Percentiles rank a stretch among this genome's conserved stretches.
Conservation (phyloP, 2,797 vertebrate species). For the Hippopotamyrus pictus region DNA sequence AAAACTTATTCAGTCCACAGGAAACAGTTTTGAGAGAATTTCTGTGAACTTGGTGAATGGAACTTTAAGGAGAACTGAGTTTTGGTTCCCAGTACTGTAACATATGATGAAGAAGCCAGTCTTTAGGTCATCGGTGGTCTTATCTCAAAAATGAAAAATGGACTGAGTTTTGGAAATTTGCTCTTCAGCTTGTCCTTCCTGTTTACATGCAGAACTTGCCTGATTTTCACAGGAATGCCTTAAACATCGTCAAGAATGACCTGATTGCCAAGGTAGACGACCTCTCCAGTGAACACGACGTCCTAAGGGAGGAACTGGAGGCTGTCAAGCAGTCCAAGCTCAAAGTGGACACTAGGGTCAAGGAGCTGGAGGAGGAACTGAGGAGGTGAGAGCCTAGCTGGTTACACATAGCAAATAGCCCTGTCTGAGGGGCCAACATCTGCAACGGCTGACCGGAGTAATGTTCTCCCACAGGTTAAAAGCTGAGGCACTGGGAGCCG, state of each 20-base stretch:
- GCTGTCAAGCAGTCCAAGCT: constrained; percentile 83
- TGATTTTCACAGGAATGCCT: constrained; percentile 76
- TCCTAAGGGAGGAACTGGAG: constrained; percentile 87
- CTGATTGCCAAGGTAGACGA: constrained; percentile 97
- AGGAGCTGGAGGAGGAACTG: constrained; percentile 94
- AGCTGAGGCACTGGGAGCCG: constrained; percentile 87
- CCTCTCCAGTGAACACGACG: constrained; percentile 88
- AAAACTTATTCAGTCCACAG: not conserved
- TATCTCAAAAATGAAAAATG: not conserved
- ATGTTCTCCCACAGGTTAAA: constrained; percentile 66
- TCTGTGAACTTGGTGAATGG: not conserved
- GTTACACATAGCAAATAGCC: not conserved
- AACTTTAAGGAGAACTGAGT: not conserved
- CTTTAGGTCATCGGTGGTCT: not conserved
- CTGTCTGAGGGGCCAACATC: not conserved
- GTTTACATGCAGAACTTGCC: not conserved
- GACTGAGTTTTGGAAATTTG: not conserved
- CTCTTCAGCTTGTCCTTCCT: not conserved
- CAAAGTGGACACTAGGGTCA: constrained; percentile 83
- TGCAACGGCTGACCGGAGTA: not conserved
- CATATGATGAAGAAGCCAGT: not conserved
- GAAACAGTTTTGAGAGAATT: not conserved
- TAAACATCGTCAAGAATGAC: constrained; percentile 98
- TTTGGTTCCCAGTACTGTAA: not conserved
- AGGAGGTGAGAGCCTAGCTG: constrained; percentile 54